Evolutionary conservation across 2,888 invertebrate species (phyloP), one percentile per base, ranked within the genome.

Genomic region (Scotopteryx bipunctaria): DNA sequence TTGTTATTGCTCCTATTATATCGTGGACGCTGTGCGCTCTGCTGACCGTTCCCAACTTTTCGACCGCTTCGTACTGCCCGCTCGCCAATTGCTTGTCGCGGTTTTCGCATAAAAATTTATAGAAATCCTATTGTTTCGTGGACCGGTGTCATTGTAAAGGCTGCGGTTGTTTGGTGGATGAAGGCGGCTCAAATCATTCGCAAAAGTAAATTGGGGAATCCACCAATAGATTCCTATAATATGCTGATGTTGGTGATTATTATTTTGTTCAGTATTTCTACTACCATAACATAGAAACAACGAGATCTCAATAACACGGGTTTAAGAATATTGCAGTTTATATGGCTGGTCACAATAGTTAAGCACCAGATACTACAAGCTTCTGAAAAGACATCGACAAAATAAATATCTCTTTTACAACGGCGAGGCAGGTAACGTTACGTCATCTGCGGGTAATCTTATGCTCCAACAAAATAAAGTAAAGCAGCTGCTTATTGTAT

Each of bases 1-100:
- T 86, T 88, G 83, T 86, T 84, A 84, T 85, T 81, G 82, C 81
- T 73, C 70, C 84, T 71, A 83, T 84, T 84, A 85, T 82, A 75
- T 77, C 74, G 76, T 70, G 75, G 69, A 69, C 76, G 69, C 56
- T 68, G 64, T 71, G 65, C 69, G 76, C 69, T 67, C 59, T 37
- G 57, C 65, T 58, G 68, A 65, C 69, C 67, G 70, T 73, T 69
- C 71, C 70, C 61, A 66, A 71, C 68, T 73, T 80, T 82, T 78
- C 69, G 67, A 69, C 71, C 69, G 70, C 65, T 67, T 64, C 52
- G 57, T 55, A 54, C 61, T 64, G 57, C 59, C 55, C 46, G 44
- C 57, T 55, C 56, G 59, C 59, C 71, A 61, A 70, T 78, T 72
- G 71, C 72, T 66, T 64, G 58, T 65, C 68, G 64, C 64, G 64